Conservation (phyloP, 2,888 invertebrate species). For the Rhopalosiphum nymphaeae region DNA sequence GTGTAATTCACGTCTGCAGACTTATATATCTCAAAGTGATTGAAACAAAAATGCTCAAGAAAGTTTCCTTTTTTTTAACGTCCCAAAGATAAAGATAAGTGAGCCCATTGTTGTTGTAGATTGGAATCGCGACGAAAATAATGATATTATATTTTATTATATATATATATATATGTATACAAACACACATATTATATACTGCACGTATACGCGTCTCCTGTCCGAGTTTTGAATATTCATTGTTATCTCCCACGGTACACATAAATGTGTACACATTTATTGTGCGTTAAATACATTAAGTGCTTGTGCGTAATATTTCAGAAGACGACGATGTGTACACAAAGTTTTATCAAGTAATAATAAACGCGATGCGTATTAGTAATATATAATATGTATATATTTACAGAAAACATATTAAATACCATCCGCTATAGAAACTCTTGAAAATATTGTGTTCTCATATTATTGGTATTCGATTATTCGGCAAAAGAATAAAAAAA, state of each 20-base stretch:
- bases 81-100: slow-evolving; percentile 36
- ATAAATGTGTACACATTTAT: neutral
- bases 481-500: neutral
- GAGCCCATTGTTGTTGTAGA: slow-evolving; percentile 41
- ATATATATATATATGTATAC: neutral
- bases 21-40: slow-evolving; percentile 34
- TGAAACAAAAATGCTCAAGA: slow-evolving; percentile 30
- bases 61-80: slow-evolving; percentile 45
- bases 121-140: slow-evolving; percentile 33
- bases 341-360: slow-evolving; percentile 22
- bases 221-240: slow-evolving; percentile 30
- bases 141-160: neutral
- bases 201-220: neutral
- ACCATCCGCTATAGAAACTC: neutral
- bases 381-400: too few species aligned
- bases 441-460: neutral
- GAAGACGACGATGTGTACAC: neutral
- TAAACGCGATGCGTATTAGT: neutral
- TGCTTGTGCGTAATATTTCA: neutral
- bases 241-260: neutral
- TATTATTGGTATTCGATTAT: neutral
- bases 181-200: neutral
- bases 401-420: neutral
- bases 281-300: neutral
- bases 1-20: neutral